A percentile compares a stretch with the other conserved stretches of the same genome.
phyloP scores from a whole-genome alignment of 1,140 invertebrate species.

The Zeugodacus cucurbitae region DNA sequence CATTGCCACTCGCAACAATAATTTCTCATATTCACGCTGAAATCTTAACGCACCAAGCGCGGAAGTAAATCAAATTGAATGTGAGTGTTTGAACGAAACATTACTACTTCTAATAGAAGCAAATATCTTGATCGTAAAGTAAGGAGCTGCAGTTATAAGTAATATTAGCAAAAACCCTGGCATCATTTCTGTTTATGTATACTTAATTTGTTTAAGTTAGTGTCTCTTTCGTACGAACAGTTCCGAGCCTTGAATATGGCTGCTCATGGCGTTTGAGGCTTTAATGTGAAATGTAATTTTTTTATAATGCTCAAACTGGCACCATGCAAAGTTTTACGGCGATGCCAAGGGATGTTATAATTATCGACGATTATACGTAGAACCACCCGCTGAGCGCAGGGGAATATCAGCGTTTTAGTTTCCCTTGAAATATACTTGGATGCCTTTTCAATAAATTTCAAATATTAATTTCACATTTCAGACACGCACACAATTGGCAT shows the following conservation, averaged over 20 bases:
- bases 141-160: neutral
- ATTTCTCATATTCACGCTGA: neutral
- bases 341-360: neutral
- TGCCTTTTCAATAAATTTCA: conserved; percentile 27
- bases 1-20: neutral
- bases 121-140: neutral
- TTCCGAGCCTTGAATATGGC: neutral
- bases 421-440: conserved; percentile 24
- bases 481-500: conserved; percentile 36
- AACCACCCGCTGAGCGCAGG: neutral
- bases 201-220: too few relatives aligned
- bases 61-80: neutral
- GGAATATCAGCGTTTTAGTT: neutral
- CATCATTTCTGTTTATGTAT: too few relatives aligned
- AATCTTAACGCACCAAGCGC: neutral
- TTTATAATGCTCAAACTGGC: neutral
- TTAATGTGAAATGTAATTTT: neutral
- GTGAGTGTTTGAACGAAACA: neutral
- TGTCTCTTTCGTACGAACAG: neutral
- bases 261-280: too few relatives aligned
- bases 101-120: neutral
- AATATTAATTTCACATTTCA: conserved; percentile 31
- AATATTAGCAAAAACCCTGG: too few relatives aligned
- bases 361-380: neutral
- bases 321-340: neutral